Conservation (phyloP, 2,888 invertebrate genomes). For the Epistrophella euchroma region DNA sequence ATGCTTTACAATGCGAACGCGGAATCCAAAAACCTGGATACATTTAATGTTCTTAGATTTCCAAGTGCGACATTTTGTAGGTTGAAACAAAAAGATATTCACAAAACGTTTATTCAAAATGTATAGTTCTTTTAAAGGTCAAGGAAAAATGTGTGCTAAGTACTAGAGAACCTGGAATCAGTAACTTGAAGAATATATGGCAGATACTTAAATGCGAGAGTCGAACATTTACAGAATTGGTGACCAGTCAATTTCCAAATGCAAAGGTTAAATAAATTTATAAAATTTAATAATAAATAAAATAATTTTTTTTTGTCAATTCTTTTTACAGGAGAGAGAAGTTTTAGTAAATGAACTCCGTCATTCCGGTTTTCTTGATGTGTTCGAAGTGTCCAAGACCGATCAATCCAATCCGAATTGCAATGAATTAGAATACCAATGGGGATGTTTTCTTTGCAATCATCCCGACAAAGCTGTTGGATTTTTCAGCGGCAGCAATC, state of each 20-base stretch:
- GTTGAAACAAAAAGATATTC: slow-evolving; percentile 52
- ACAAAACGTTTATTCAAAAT: neutral
- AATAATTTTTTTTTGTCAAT: neutral
- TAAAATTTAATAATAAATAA: neutral
- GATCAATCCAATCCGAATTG: slow-evolving; percentile 84
- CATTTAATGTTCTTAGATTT: slow-evolving; percentile 98
- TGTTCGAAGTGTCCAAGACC: slow-evolving; percentile 91
- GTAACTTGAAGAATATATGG: slow-evolving; percentile 96
- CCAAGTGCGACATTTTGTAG: slow-evolving; percentile 86
- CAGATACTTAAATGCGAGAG: slow-evolving; percentile 96
- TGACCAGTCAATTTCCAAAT: slow-evolving; percentile 97
- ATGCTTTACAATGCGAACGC: slow-evolving; percentile 91
- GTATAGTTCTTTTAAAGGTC: slow-evolving; percentile 84
- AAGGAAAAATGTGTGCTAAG: slow-evolving; percentile 91
- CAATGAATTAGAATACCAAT: slow-evolving; percentile 85
- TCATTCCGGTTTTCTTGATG: slow-evolving; percentile 95
- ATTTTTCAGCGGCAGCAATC: slow-evolving; percentile 91
- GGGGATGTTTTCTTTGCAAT: slow-evolving; percentile 97
- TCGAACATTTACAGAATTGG: slow-evolving; percentile 94
- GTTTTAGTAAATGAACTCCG: slow-evolving; percentile 93
- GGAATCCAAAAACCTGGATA: slow-evolving; percentile 95
- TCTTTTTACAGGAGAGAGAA: slow-evolving; percentile 90
- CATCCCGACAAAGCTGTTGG: slow-evolving; percentile 95
- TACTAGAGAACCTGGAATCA: slow-evolving; percentile 91
- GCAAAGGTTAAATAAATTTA: slow-evolving; percentile 86